Conservation (phyloP, 2,888 invertebrate species). For the Escarpia spicata region DNA sequence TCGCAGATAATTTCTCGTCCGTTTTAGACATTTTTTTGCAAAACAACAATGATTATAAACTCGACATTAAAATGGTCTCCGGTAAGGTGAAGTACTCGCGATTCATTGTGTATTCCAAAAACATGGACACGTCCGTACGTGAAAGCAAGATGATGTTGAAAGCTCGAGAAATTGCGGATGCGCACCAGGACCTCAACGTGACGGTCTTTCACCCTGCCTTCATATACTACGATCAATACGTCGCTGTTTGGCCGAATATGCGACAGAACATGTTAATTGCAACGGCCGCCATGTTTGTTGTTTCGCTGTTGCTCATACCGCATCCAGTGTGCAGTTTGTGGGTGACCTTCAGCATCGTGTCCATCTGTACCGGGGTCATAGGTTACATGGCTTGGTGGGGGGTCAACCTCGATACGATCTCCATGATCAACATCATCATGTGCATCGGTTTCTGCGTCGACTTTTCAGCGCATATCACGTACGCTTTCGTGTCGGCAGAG, state of each 20-base stretch:
- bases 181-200: too few species aligned
- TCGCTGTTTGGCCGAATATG: slow-evolving; percentile 65
- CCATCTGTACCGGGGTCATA: slow-evolving; percentile 91
- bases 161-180: too few species aligned
- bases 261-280: slow-evolving; percentile 90
- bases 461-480: slow-evolving; percentile 94
- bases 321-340: slow-evolving; percentile 90
- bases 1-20: too few species aligned
- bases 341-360: slow-evolving; percentile 94
- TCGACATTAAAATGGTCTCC: too few species aligned
- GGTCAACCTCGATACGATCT: slow-evolving; percentile 82
- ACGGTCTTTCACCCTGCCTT: too few species aligned
- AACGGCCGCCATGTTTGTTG: slow-evolving; percentile 91
- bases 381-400: slow-evolving; percentile 97
- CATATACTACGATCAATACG: too few species aligned
- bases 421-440: slow-evolving; percentile 97
- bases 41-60: too few species aligned
- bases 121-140: too few species aligned
- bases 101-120: too few species aligned
- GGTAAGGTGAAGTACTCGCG: too few species aligned
- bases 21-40: too few species aligned
- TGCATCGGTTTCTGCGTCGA: slow-evolving; percentile 96
- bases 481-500: slow-evolving; percentile 91
- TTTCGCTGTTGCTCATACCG: slow-evolving; percentile 92
- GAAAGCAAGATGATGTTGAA: too few species aligned